phyloP scores from a whole-genome alignment of 2,888 invertebrate species.

The Diarsia rubi region DNA sequence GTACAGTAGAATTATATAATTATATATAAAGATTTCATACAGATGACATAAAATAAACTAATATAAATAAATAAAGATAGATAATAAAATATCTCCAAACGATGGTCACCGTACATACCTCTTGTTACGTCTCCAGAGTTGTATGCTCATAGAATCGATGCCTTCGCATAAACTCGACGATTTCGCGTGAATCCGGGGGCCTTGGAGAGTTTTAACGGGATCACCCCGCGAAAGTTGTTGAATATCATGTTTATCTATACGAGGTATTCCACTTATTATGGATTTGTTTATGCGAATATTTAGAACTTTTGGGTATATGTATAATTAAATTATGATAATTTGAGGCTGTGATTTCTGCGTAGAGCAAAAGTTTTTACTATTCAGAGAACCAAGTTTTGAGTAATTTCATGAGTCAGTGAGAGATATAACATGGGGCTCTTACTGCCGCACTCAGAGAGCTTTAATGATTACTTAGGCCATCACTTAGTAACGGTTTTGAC shows the following conservation, averaged over 20 bases:
- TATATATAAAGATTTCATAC: too few relatives aligned
- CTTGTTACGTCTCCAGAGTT: slow-evolving; percentile 60
- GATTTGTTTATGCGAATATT: slow-evolving; percentile 44
- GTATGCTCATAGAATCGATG: slow-evolving; percentile 64
- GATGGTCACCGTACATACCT: slow-evolving; percentile 55
- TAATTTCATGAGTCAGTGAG: not conserved
- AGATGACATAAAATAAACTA: too few relatives aligned
- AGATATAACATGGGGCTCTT: not conserved
- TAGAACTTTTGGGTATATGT: slow-evolving; percentile 32
- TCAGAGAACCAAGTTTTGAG: too few relatives aligned
- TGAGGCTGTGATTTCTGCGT: not conserved
- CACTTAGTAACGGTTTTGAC: too few relatives aligned
- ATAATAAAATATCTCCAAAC: slow-evolving; percentile 10
- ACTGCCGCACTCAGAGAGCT: too few relatives aligned
- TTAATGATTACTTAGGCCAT: too few relatives aligned
- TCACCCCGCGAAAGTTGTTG: slow-evolving; percentile 58
- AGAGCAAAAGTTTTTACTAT: not conserved
- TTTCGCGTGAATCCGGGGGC: slow-evolving; percentile 50
- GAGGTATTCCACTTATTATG: slow-evolving; percentile 46
- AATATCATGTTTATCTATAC: slow-evolving; percentile 59
- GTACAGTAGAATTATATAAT: too few relatives aligned
- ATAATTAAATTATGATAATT: slow-evolving; percentile 33
- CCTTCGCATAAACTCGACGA: slow-evolving; percentile 52
- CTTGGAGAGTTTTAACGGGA: slow-evolving; percentile 64
- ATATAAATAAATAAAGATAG: too few relatives aligned